Conservation (phyloP, 2,888 invertebrate genomes). For the Platycnemis pennipes region DNA sequence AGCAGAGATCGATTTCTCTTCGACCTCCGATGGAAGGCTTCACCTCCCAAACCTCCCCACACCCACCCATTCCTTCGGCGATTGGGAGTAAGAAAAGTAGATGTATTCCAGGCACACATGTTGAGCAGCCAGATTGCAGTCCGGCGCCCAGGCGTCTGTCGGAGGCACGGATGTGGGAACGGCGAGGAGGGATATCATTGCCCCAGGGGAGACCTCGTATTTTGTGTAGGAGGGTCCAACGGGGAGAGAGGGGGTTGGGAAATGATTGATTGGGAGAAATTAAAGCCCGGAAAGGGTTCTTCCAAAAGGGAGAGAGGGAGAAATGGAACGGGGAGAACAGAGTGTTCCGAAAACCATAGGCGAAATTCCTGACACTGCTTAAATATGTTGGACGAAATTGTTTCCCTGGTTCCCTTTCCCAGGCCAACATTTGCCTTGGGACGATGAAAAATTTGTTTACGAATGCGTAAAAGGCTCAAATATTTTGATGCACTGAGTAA, state of each 20-base stretch:
- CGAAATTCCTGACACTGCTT: neutral
- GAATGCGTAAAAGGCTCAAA: no score
- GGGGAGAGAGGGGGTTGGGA: neutral
- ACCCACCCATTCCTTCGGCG: neutral
- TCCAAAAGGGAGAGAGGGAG: neutral
- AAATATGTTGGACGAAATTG: constrained; percentile 17
- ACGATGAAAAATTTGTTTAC: neutral
- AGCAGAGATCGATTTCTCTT: constrained; percentile 28
- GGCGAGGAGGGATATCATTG: neutral
- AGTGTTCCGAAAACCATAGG: neutral
- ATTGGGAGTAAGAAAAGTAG: neutral
- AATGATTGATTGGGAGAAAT: constrained; percentile 56
- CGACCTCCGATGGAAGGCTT: neutral
- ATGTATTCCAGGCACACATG: constrained; percentile 63
- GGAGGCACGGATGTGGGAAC: neutral
- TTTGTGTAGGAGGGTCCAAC: neutral
- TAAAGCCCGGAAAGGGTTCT: constrained; percentile 20
- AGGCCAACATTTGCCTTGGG: neutral
- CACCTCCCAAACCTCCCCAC: neutral
- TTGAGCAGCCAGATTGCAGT: constrained; percentile 21
- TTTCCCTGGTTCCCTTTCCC: neutral
- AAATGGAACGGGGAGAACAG: neutral
- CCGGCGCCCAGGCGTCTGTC: constrained; percentile 41
- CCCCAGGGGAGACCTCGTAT: neutral
- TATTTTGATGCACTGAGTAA: no score